These are phyloP conservation scores for Chesias legatella DNA, from an alignment of 2,888 invertebrate genomes.

Conservation along the genomic window DNA sequence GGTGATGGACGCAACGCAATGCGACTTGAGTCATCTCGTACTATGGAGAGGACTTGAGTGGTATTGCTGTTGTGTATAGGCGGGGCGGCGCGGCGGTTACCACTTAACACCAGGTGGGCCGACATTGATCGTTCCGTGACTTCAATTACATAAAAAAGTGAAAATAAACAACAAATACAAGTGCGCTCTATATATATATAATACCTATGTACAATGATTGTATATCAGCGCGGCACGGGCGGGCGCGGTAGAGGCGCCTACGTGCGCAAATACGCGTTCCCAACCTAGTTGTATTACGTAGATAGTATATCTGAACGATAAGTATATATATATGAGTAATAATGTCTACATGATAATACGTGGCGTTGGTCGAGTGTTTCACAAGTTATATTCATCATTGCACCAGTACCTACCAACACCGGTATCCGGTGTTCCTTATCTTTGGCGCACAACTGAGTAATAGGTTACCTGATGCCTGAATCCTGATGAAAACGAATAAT, in stretches of 20 bases:
- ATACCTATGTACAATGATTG: constrained; percentile 34
- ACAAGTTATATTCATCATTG: not conserved
- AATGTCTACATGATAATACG: constrained; percentile 7
- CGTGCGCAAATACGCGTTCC: constrained; percentile 66
- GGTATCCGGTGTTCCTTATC: not conserved
- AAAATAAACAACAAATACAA: too few species aligned
- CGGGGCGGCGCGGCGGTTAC: too few species aligned
- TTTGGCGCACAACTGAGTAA: not conserved
- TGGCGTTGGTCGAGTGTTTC: not conserved
- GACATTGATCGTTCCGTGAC: too few species aligned
- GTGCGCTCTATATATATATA: not conserved
- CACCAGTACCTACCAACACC: too few species aligned
- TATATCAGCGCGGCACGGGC: constrained; percentile 34
- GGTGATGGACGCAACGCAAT: too few species aligned
- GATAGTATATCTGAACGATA: constrained; percentile 9
- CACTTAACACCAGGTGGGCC: too few species aligned
- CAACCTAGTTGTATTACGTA: constrained; percentile 29
- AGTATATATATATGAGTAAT: constrained; percentile 5
- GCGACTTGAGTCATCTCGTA: too few species aligned
- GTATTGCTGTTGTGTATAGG: too few species aligned
- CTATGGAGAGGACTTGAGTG: too few species aligned
- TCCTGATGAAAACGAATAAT: too few species aligned
- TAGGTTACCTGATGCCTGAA: too few species aligned
- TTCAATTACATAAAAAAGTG: too few species aligned
- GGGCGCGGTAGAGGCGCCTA: constrained; percentile 55